Evolutionary conservation across 2,113 vertebrate genomes (phyloP).

Genomic region (Eurypyga helias): DNA sequence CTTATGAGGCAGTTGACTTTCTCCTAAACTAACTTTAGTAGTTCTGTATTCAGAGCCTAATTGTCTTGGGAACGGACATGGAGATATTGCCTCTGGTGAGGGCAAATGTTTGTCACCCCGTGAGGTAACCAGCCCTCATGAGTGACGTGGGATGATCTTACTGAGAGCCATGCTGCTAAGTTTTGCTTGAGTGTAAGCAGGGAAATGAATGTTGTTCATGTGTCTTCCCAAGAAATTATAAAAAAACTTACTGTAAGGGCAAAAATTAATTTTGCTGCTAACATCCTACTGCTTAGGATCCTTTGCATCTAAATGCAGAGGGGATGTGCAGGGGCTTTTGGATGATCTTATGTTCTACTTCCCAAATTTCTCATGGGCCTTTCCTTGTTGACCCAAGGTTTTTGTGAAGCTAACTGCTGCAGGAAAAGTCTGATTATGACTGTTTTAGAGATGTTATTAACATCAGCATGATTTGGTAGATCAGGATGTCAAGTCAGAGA

Average conservation of each 20-base stretch:
- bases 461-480: background rate
- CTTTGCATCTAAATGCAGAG: background rate
- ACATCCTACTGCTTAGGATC: background rate
- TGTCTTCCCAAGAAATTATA: background rate
- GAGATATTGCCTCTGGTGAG: background rate
- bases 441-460: background rate
- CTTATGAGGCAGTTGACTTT: background rate
- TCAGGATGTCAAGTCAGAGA: background rate
- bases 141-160: background rate
- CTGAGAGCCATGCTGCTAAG: background rate
- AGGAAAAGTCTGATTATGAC: background rate
- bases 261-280: background rate
- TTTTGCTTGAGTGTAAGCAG: background rate
- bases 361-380: background rate
- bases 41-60: background rate
- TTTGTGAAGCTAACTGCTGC: background rate
- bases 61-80: background rate
- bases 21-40: background rate
- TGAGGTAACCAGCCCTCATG: background rate
- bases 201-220: background rate
- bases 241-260: background rate
- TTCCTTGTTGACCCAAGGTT: background rate
- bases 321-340: background rate
- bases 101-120: background rate
- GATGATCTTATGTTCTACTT: background rate